Base-by-base conservation (phyloP, 2,888 invertebrate species). In the Tethea ocularis region DNA sequence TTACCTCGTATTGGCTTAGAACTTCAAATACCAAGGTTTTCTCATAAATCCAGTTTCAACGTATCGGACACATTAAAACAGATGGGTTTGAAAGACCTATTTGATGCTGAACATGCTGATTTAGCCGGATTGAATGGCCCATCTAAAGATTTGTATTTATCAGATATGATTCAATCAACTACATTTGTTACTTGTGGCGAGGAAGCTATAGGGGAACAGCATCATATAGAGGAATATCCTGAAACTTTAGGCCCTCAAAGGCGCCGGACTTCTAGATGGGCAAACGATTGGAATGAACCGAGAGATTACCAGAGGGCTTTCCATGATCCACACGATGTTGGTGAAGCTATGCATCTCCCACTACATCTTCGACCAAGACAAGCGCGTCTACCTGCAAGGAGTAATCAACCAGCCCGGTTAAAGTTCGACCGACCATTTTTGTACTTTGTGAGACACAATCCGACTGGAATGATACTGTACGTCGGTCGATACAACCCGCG, bases 401-500 rank as follows among this genome's bases (percentile, higher is more conserved):
- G 95, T 56, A 83, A 93, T 91, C 91, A 93, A 66, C 84, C 92
- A 61, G 96, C 96, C 6, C 93, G 97, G 79, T 93, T 98, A 78
- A 95, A 96, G 74, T 96, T 97, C 81, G 97, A 98, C 76, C 94
- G 97, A 78, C 98, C 98, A 0, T 98, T 98, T 94, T 92, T 98
- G 26, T 98, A 97, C 86, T 96, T 97, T 73, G 97, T 98, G 15
- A 94, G 98, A 78, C 98, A 98, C 86, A 98, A 98, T 86, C 98
- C 97, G 1, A 96, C 97, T n/a, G 98, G 98, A 63, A 95, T 98
- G 92, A 96, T 98, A 76, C 91, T 98, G 57, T 97, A 97, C 83
- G 97, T 97, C 93, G 98, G 98, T 51, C 94, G 97, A 81, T 97
- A 97, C 90, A 97, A 97, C 87, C 97, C 97, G 51, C 95, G 96